phyloP scores from a whole-genome alignment of 2,797 vertebrate genomes.

The Xenops minutus region DNA sequence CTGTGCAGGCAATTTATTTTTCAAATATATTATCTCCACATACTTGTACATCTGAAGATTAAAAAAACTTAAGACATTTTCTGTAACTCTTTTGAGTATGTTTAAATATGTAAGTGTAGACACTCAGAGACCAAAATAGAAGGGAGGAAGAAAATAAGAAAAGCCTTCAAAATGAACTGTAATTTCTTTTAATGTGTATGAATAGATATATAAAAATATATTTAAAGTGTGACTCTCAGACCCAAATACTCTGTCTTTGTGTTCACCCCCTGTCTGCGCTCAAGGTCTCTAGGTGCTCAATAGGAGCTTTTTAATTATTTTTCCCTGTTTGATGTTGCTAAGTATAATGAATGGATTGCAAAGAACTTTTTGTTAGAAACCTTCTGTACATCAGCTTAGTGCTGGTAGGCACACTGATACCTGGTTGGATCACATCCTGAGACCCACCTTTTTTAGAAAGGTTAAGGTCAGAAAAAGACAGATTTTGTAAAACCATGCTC shows the following conservation, averaged over 20 bases:
- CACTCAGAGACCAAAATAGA: background rate
- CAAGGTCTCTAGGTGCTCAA: slow-evolving; percentile 65
- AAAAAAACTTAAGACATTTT: background rate
- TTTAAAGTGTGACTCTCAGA: slow-evolving; percentile 39
- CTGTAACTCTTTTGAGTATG: background rate
- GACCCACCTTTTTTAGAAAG: slow-evolving; percentile 13
- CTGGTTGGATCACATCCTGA: slow-evolving; percentile 34
- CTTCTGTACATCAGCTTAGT: background rate
- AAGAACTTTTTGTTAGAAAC: slow-evolving; percentile 44
- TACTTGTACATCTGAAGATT: slow-evolving; percentile 30
- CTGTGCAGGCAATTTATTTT: slow-evolving; percentile 61
- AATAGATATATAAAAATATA: background rate
- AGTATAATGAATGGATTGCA: slow-evolving; percentile 60
- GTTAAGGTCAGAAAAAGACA: slow-evolving; percentile 6
- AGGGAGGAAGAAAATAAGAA: slow-evolving; percentile 17
- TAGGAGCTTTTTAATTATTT: slow-evolving; percentile 74
- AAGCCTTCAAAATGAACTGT: background rate
- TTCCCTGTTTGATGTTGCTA: slow-evolving; percentile 69
- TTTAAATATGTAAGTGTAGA: background rate
- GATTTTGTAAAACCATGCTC: slow-evolving; percentile 18
- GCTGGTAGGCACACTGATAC: slow-evolving; percentile 4
- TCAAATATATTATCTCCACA: background rate
- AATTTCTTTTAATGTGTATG: background rate
- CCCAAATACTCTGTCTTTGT: slow-evolving; percentile 46
- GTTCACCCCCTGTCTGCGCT: slow-evolving; percentile 28